Evolutionary conservation across 2,888 invertebrate genomes (phyloP).

Genomic region (Napeogenes inachia): DNA sequence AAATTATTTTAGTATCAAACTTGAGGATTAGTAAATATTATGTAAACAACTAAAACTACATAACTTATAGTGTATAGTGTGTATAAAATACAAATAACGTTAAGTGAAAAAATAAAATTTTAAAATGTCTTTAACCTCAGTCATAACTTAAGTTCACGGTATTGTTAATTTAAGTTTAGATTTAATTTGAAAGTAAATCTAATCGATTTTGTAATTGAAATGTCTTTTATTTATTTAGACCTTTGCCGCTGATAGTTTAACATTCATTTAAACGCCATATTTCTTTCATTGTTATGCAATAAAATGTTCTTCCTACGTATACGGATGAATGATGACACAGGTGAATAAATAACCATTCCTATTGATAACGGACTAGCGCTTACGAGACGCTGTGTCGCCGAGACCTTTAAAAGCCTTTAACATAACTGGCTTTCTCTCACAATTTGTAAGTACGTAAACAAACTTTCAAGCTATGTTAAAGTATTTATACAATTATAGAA

Average conservation of each 20-base stretch:
- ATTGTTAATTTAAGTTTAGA: background rate
- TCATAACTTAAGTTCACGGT: background rate
- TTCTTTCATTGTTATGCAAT: background rate
- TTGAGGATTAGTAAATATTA: too few relatives aligned
- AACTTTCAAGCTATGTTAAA: background rate
- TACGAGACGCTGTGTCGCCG: slow-evolving; percentile 64
- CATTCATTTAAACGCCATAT: background rate
- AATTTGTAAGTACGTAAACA: too few relatives aligned
- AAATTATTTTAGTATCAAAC: too few relatives aligned
- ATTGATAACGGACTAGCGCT: slow-evolving; percentile 31
- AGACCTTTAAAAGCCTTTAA: slow-evolving; percentile 30
- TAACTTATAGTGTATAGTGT: too few relatives aligned
- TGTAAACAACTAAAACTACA: too few relatives aligned
- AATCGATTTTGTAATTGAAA: slow-evolving; percentile 1
- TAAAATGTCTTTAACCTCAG: background rate
- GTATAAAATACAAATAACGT: too few relatives aligned
- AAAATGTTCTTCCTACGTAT: background rate
- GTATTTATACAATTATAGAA: background rate
- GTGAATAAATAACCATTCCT: slow-evolving; percentile 33
- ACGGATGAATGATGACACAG: slow-evolving; percentile 18
- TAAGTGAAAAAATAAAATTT: background rate
- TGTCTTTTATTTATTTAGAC: background rate
- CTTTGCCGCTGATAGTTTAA: background rate
- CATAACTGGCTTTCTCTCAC: slow-evolving; percentile 18
- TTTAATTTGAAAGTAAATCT: slow-evolving; percentile 3